Evolutionary conservation across 2,888 invertebrate genomes (phyloP).

Genomic region (Pyrrhia umbra): DNA sequence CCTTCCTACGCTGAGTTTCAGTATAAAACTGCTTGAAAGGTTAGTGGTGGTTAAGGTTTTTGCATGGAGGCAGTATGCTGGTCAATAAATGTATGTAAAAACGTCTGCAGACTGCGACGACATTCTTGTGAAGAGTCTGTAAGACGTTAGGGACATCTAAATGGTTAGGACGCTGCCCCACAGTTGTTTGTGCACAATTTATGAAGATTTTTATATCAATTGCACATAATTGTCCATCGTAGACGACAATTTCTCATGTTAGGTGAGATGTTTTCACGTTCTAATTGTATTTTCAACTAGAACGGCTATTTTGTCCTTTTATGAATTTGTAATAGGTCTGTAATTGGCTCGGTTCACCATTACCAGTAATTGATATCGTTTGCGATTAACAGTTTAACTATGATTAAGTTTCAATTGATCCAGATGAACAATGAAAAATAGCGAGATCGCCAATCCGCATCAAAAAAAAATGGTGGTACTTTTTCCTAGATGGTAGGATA

Average conservation of each 20-base stretch:
- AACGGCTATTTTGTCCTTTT: constrained; percentile 30
- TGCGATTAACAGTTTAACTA: constrained; percentile 17
- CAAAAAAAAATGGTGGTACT: background rate
- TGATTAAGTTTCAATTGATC: constrained; percentile 12
- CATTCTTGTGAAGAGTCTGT: constrained; percentile 79
- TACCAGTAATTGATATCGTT: constrained; percentile 22
- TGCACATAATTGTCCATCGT: constrained; percentile 18
- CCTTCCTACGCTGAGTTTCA: background rate
- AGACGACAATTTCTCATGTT: constrained; percentile 15
- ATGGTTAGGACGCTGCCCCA: constrained; percentile 72
- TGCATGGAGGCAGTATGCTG: constrained; percentile 52
- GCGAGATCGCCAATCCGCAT: background rate
- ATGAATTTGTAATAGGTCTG: constrained; percentile 18
- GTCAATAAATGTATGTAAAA: constrained; percentile 86
- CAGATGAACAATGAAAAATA: background rate
- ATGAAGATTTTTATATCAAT: constrained; percentile 47
- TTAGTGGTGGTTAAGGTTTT: constrained; percentile 46
- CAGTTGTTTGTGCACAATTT: constrained; percentile 39
- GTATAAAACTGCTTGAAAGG: constrained; percentile 14
- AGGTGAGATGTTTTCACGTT: constrained; percentile 49
- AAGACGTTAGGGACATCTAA: constrained; percentile 77
- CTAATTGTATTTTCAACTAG: constrained; percentile 41
- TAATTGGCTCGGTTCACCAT: constrained; percentile 21
- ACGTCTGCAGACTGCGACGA: constrained; percentile 80
- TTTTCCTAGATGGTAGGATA: background rate